Conservation (phyloP, 1,140 invertebrate species). For the Sesamia nonagrioides region DNA sequence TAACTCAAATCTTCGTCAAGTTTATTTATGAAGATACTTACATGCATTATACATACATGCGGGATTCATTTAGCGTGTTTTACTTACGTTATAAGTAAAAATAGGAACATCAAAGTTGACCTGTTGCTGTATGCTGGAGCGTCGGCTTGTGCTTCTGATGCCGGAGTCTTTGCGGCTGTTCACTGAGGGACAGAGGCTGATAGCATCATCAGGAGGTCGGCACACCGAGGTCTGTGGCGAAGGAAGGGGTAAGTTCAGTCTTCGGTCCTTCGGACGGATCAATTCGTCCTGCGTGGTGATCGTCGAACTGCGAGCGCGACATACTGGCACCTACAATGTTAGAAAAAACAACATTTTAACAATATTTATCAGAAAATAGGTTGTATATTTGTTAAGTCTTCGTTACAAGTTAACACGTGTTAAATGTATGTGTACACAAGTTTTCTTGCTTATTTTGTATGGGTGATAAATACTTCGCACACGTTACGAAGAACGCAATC, state of each 20-base stretch:
- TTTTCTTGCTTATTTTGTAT: conserved; percentile 18
- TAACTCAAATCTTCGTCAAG: conserved; percentile 42
- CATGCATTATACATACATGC: conserved; percentile 30
- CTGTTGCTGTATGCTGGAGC: conserved; percentile 95
- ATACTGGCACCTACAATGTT: conserved; percentile 77
- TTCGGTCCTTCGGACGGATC: conserved; percentile 71
- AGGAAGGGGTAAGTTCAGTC: conserved; percentile 73
- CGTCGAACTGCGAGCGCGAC: conserved; percentile 88
- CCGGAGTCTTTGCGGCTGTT: conserved; percentile 96
- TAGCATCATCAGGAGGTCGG: conserved; percentile 88
- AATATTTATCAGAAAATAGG: conserved; percentile 1
- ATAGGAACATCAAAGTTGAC: conserved; percentile 78
- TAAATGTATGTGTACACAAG: conserved; percentile 22
- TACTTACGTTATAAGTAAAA: conserved; percentile 44
- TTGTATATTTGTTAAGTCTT: conserved; percentile 1
- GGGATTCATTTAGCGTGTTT: conserved; percentile 20
- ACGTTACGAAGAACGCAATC: not conserved
- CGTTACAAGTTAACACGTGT: conserved; percentile 7
- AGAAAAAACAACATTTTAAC: not conserved
- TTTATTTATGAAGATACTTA: conserved; percentile 51
- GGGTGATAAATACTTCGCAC: not conserved
- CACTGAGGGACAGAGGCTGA: conserved; percentile 92
- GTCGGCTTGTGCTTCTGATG: conserved; percentile 93
- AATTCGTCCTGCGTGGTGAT: conserved; percentile 80
- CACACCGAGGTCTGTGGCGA: conserved; percentile 56